Evolutionary conservation across 2,888 invertebrate species (phyloP), one percentile per base, ranked within the genome.

Genomic region (Unio pictorum): DNA sequence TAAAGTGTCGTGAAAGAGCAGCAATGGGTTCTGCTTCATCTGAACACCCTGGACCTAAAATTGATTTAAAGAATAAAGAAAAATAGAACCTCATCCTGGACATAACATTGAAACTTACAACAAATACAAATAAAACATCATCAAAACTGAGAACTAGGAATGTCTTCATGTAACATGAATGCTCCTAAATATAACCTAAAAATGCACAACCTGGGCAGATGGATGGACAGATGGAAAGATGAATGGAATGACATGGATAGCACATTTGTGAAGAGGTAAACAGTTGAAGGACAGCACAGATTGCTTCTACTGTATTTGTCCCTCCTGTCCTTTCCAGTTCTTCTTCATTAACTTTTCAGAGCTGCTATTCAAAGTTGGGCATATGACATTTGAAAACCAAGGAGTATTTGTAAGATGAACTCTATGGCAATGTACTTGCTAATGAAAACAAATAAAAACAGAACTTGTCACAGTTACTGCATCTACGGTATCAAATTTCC

Each of bases 11-110:
- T 0, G 95, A 94, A 4, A 95, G 93, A 0, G 94, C 94, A 0
- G 94, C 94, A 56, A 95, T 91, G 0, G 95, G 94, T 84, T 95
- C 95, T 0, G 95, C 94, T 0, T 95, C 95, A 86, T 95, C 95
- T 0, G 94, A 94, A 84, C 95, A 95, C 0, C 94, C 94, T 0
- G 95, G 95, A 11, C 95, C 92, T 92, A 77, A 3, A 75, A 69
- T 23, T 55, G 26, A 30, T n/a, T 15, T 5, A 17, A 23, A 26
- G 20, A 61, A 30, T 34, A 60, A 20, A 1, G 34, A 57, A 20
- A 55, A 18, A 26, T 17, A 23, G n/a, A 17, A 28, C 17, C 8
- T 62, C 18, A 20, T 62, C 18, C 94, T 0, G 95, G 95, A 11
- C 95, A 92, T 92, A 77, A 3, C 75, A 69, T 23, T 55, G 15